Conservation (phyloP, 2,888 invertebrate genomes). For the Schizotus pectinicornis region DNA sequence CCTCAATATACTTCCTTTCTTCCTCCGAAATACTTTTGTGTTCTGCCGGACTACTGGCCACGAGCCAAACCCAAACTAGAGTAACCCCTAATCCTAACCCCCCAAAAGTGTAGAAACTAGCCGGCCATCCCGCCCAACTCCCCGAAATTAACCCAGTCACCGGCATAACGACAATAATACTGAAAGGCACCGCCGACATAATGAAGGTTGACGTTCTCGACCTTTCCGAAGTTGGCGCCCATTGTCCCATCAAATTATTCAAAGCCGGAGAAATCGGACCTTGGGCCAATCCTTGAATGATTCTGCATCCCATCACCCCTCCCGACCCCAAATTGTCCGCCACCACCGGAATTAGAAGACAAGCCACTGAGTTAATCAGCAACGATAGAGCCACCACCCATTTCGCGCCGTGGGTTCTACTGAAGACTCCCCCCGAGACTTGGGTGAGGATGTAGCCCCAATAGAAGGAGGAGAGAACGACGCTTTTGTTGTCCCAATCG, state of each 20-base stretch:
- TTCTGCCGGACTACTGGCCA: not conserved
- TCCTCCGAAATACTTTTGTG: not conserved
- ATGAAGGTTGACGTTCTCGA: slow-evolving; percentile 67
- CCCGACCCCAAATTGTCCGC: slow-evolving; percentile 66
- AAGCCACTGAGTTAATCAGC: slow-evolving; percentile 64
- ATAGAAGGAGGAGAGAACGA: slow-evolving; percentile 72
- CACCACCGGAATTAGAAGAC: slow-evolving; percentile 66
- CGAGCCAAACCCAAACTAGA: not conserved
- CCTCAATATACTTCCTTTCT: slow-evolving; percentile 2
- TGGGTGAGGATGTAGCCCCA: slow-evolving; percentile 75
- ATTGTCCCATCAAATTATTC: slow-evolving; percentile 72
- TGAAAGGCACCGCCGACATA: not conserved
- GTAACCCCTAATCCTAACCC: not conserved
- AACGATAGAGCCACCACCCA: slow-evolving; percentile 64
- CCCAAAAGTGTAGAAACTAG: not conserved
- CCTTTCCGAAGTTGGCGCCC: slow-evolving; percentile 70
- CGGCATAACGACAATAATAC: not conserved
- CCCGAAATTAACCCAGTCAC: slow-evolving; percentile 4
- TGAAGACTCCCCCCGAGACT: slow-evolving; percentile 69
- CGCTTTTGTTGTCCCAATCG: slow-evolving; percentile 59
- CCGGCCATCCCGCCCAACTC: slow-evolving; percentile 5
- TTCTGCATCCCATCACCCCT: slow-evolving; percentile 65
- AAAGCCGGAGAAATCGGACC: slow-evolving; percentile 70
- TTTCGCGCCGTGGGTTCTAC: slow-evolving; percentile 73
- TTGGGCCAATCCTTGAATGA: slow-evolving; percentile 72